Conservation (phyloP, 2,888 invertebrate genomes). For the Tinea semifulvella region DNA sequence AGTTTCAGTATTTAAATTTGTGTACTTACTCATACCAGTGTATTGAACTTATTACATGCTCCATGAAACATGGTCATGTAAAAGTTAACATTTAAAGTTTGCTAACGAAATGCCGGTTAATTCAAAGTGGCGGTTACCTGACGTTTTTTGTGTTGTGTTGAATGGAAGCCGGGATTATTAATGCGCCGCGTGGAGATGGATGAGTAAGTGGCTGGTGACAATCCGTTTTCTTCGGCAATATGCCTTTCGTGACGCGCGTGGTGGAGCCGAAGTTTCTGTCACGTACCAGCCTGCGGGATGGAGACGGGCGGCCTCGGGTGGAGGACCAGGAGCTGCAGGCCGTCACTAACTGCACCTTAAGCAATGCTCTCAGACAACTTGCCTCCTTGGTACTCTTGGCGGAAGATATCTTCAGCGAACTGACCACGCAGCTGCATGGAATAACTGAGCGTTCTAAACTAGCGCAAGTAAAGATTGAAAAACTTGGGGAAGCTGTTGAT, state of each 20-base stretch:
- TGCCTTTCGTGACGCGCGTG: slow-evolving; percentile 89
- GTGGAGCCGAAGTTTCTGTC: slow-evolving; percentile 85
- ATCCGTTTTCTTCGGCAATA: slow-evolving; percentile 44
- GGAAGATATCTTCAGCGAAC: slow-evolving; percentile 85
- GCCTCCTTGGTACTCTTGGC: slow-evolving; percentile 85
- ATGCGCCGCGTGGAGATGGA: slow-evolving; percentile 55
- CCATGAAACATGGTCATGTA: not conserved
- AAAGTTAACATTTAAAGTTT: slow-evolving; percentile 44
- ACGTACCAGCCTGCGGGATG: slow-evolving; percentile 70
- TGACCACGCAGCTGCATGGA: slow-evolving; percentile 77
- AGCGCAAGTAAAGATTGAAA: slow-evolving; percentile 74
- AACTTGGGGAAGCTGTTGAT: slow-evolving; percentile 75
- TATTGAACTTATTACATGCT: not conserved
- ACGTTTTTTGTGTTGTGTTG: slow-evolving; percentile 65
- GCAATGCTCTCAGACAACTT: slow-evolving; percentile 85
- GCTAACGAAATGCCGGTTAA: slow-evolving; percentile 63
- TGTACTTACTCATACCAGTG: not conserved
- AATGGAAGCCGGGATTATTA: slow-evolving; percentile 59
- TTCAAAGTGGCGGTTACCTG: slow-evolving; percentile 67
- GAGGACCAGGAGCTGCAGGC: slow-evolving; percentile 83
- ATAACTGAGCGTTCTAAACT: slow-evolving; percentile 78
- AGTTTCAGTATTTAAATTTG: slow-evolving; percentile 18
- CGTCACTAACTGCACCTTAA: slow-evolving; percentile 86
- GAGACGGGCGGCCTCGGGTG: slow-evolving; percentile 66
- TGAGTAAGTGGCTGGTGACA: slow-evolving; percentile 43